phyloP scores from a whole-genome alignment of 2,797 vertebrate genomes.

The Loris lydekkerianus region DNA sequence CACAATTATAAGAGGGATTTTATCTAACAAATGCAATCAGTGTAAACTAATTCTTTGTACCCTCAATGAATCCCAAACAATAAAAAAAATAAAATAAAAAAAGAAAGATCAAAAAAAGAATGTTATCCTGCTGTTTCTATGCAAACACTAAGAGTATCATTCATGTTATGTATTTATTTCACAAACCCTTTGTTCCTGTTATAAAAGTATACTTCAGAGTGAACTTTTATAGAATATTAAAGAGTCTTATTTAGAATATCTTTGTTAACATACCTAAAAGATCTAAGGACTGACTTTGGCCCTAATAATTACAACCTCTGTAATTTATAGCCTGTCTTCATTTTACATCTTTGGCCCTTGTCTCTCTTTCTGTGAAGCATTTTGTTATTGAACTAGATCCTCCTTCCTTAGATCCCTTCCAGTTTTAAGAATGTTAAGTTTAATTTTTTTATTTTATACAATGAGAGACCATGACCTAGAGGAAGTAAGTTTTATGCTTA shows the following conservation, averaged over 20 bases:
- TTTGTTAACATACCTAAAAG: conserved; percentile 60
- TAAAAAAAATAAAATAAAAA: too few species aligned
- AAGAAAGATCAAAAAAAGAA: not conserved
- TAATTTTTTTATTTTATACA: conserved; percentile 53
- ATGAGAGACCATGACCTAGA: not conserved
- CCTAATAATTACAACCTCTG: conserved; percentile 7
- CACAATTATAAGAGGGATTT: too few species aligned
- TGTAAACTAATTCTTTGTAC: too few species aligned
- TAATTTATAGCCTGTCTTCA: conserved; percentile 46
- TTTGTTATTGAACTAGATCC: conserved; percentile 14
- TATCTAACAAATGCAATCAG: too few species aligned
- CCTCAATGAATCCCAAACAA: too few species aligned
- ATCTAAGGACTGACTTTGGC: conserved; percentile 58
- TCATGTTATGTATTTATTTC: conserved; percentile 53
- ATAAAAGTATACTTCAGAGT: conserved; percentile 59
- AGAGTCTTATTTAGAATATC: conserved; percentile 58
- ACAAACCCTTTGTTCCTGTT: conserved; percentile 51
- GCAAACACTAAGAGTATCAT: conserved; percentile 14
- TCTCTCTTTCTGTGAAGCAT: conserved; percentile 51
- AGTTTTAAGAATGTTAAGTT: conserved; percentile 53
- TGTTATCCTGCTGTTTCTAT: not conserved
- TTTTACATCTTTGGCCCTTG: conserved; percentile 57
- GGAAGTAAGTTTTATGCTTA: conserved; percentile 29
- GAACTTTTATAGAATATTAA: conserved; percentile 51
- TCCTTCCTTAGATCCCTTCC: conserved; percentile 35